Conservation (phyloP, 2,113 vertebrate genomes). For the Pachypanchax playfairii region DNA sequence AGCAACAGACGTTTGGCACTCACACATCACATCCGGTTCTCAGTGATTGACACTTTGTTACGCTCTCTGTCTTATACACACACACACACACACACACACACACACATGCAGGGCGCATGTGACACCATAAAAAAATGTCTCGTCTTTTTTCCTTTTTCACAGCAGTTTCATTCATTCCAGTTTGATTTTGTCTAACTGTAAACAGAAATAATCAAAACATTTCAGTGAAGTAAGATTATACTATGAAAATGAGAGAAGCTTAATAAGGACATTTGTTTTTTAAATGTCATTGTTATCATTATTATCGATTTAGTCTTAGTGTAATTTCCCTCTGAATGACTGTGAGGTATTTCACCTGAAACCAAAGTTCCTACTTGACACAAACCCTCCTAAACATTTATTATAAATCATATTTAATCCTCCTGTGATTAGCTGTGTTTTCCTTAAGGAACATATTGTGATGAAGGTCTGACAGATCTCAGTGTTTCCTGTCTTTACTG, state of each 20-base stretch:
- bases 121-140: constrained; percentile 12
- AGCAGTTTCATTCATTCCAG: constrained; percentile 14
- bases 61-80: constrained; percentile 23
- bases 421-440: background rate
- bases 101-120: constrained; percentile 36
- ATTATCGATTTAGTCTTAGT: no score
- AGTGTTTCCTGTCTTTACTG: background rate
- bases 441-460: background rate
- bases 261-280: background rate
- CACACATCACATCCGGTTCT: constrained; percentile 70
- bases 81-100: constrained; percentile 16
- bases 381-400: background rate
- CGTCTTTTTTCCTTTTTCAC: constrained; percentile 35
- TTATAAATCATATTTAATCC: background rate
- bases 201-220: no score
- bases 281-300: no score
- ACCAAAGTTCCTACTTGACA: constrained; percentile 1
- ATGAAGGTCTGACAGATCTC: background rate
- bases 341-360: constrained; percentile 8
- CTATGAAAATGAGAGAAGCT: background rate
- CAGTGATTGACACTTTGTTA: constrained; percentile 68
- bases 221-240: constrained; percentile 1
- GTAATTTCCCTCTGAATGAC: background rate
- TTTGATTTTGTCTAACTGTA: constrained; percentile 11
- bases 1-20: constrained; percentile 75